Evolutionary conservation across 2,113 vertebrate species (phyloP).

Genomic region (Argyrosomus japonicus): DNA sequence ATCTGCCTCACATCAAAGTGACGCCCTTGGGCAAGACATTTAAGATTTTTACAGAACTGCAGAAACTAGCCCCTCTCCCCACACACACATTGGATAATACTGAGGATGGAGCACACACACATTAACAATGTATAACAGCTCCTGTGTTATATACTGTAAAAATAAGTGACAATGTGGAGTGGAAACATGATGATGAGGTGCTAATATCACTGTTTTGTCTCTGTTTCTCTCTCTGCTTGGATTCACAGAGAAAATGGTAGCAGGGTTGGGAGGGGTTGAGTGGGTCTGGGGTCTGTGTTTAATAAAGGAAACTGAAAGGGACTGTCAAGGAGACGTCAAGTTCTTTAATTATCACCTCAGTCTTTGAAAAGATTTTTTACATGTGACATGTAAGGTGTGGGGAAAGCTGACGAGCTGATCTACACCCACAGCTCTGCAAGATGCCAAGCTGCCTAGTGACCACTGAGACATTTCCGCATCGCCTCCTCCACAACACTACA

Average conservation of each 20-base stretch:
- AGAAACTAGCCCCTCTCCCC: not conserved
- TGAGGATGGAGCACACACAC: not conserved
- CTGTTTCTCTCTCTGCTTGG: not conserved
- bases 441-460: not conserved
- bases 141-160: not conserved
- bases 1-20: conserved; percentile 43
- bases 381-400: not conserved
- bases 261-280: not conserved
- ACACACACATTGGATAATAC: not conserved
- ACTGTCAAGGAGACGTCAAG: not conserved
- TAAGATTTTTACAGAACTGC: not conserved
- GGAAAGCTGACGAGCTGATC: not conserved
- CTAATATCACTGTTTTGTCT: not conserved
- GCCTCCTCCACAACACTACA: not conserved
- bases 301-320: not conserved
- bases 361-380: not conserved
- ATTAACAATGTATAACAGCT: not conserved
- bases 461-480: not conserved
- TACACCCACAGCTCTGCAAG: not conserved
- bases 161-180: not conserved
- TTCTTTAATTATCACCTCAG: not conserved
- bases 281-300: not conserved
- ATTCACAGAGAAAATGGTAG: not conserved
- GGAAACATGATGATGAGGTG: not conserved
- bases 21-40: not conserved